Evolutionary conservation across 2,113 vertebrate species (phyloP), one percentile per base, ranked within the genome.

Genomic region (Chaetorhynchus papuensis): DNA sequence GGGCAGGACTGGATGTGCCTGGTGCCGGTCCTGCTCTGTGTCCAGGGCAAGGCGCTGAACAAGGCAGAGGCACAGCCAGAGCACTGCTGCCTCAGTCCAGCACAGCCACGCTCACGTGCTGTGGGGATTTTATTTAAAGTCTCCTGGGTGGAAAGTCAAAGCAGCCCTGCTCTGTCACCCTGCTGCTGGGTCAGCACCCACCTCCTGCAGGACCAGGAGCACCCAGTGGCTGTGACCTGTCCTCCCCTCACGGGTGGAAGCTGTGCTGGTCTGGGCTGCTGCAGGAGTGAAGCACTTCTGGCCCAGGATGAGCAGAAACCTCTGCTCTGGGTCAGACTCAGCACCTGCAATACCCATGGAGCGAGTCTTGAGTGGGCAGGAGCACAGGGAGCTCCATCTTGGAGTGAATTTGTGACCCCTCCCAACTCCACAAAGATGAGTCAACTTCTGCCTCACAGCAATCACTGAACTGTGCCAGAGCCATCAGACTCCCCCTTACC

Each of bases 311-410:
- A 63, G 39, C 42, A 79, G 47, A 89, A 63, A 76, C 9, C 31
- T 64, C 39, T 27, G n/a, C 54, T 82, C 24, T 4, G 35, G 35
- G 52, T 42, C 42, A 47, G 50, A 19, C 71, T 47, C 12, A 13
- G 37, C 10, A 69, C 1, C 1, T 30, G 26, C 70, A 82, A 2
- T 1, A 39, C 15, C 31, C 37, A 6, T 1, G 10, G 41, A 39
- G 31, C 44, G 42, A 61, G 22, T 14, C 30, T 59, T 54, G 45
- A 65, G 47, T 18, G 60, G 37, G 44, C 21, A 69, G 49, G 33
- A 70, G 47, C 23, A 65, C 33, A 47, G 44, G 44, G 31, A 50
- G 39, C 41, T 83, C 63, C 1, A 1, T 10, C 42, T 23, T 33
- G 14, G 11, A 44, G 61, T 33, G 71, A 33, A 50, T 50, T 17